Conservation (phyloP, 2,888 invertebrate genomes). For the Drosophila rellima region DNA sequence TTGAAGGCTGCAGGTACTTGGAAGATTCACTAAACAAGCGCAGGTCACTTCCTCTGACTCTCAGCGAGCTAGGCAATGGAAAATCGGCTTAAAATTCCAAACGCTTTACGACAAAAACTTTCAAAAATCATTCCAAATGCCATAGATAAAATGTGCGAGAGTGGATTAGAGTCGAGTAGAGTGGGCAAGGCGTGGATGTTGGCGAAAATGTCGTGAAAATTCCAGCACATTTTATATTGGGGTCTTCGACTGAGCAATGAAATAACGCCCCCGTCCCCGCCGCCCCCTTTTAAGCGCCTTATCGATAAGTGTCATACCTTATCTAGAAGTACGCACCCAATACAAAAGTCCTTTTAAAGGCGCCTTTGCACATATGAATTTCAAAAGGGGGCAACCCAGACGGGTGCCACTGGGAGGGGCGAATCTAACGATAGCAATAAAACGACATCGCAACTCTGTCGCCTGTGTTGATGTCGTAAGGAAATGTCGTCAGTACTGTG, state of each 20-base stretch:
- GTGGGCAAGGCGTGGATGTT: constrained; percentile 40
- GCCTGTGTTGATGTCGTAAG: constrained; percentile 47
- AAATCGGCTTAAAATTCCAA: constrained; percentile 56
- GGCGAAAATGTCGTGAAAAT: constrained; percentile 55
- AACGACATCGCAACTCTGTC: constrained; percentile 46
- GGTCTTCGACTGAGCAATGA: constrained; percentile 70
- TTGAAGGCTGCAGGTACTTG: constrained; percentile 1
- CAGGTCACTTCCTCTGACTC: constrained; percentile 61
- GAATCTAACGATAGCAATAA: constrained; percentile 68
- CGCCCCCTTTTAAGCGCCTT: not conserved
- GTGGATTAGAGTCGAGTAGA: not conserved
- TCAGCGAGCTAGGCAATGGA: constrained; percentile 24
- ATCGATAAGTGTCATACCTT: constrained; percentile 7
- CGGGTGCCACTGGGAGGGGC: constrained; percentile 19
- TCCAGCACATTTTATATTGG: constrained; percentile 71
- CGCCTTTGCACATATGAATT: constrained; percentile 5
- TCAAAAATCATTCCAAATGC: constrained; percentile 41
- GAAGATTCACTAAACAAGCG: constrained; percentile 48
- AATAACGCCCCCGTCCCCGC: not conserved
- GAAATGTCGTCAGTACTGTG: constrained; percentile 79
- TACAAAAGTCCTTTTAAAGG: constrained; percentile 58
- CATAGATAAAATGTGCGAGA: constrained; percentile 30
- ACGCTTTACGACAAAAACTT: constrained; percentile 46
- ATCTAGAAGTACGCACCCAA: constrained; percentile 49
- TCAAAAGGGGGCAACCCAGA: not conserved